Evolutionary conservation across 2,888 invertebrate species (phyloP).

Genomic region (Synergus laeviventris): DNA sequence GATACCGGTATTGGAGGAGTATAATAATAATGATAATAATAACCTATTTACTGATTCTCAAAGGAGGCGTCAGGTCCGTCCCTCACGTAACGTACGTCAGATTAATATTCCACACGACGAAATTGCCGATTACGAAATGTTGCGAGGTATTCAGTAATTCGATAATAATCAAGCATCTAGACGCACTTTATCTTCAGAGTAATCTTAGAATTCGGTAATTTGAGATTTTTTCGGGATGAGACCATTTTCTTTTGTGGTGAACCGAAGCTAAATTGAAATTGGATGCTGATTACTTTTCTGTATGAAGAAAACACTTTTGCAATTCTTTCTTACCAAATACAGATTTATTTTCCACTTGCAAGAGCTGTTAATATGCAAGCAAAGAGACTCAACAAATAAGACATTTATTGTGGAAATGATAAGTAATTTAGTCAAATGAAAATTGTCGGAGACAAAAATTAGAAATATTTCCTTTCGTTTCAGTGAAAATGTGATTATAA

Average conservation of each 20-base stretch:
- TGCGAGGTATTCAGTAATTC: conserved; percentile 62
- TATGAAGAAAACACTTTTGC: neutral
- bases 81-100: conserved; percentile 59
- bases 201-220: conserved; percentile 21
- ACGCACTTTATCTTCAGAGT: conserved; percentile 8
- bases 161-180: conserved; percentile 58
- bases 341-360: neutral
- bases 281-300: neutral
- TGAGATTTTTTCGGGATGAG: conserved; percentile 23
- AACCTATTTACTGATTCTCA: conserved; percentile 17
- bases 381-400: no score
- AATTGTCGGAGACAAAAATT: neutral
- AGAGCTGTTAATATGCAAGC: no score
- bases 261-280: conserved; percentile 5
- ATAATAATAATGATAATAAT: neutral
- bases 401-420: no score
- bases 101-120: conserved; percentile 65
- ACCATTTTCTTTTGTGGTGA: conserved; percentile 17
- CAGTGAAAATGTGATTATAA: neutral
- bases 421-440: no score
- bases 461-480: neutral
- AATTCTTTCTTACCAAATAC: neutral
- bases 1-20: conserved; percentile 5
- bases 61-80: conserved; percentile 46
- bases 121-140: conserved; percentile 63